Base-by-base conservation (phyloP, 2,888 invertebrate species). In the Ophion obscuratus region DNA sequence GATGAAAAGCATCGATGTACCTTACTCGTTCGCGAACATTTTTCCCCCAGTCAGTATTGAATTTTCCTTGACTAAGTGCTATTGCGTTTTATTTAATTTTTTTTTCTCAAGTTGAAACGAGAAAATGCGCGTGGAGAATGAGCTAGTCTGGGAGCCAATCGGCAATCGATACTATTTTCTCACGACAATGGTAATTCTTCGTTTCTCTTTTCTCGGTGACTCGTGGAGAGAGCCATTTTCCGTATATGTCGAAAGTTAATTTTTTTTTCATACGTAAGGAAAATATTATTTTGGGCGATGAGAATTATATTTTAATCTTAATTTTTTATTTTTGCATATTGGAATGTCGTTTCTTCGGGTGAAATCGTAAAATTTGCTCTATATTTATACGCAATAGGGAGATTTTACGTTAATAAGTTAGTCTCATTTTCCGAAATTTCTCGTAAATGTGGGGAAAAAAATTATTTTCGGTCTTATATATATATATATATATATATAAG, bases 1-100 rank as follows among this genome's bases (percentile, higher is more conserved):
- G 31, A 10, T 70, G 53, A 70, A 70, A 70, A 70, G 47, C 53
- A 27, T 82, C 81, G 53, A 70, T 70, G 75, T 68, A 81, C 61
- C 67, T 61, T 70, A 31, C 73, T n/a, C 44, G 81, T 57, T 61
- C 59, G 74, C 57, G 59, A 74, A 59, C 61, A 75, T 74, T 81
- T 77, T n/a, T 44, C 67, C 20, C 11, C 14, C 17, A 67, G 57
- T n/a, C 27, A 57, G 31, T 71, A 71, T 57, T 68, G 44, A 44
- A 68, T 24, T 71, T 53, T 57, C 40, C 40, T 61, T 27, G 61
- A 27, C 14, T 61, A 36, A 73, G 36, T 59, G 61, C 17, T 59
- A 40, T 73, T 61, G 59, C 36, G 59, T 73, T 73, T 59, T 36
- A 40, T 73, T 73, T 59, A 14, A 40, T 59, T 73, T 73, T 20